Conservation (phyloP, 2,888 invertebrate genomes). For the Tupiocoris notatus region DNA sequence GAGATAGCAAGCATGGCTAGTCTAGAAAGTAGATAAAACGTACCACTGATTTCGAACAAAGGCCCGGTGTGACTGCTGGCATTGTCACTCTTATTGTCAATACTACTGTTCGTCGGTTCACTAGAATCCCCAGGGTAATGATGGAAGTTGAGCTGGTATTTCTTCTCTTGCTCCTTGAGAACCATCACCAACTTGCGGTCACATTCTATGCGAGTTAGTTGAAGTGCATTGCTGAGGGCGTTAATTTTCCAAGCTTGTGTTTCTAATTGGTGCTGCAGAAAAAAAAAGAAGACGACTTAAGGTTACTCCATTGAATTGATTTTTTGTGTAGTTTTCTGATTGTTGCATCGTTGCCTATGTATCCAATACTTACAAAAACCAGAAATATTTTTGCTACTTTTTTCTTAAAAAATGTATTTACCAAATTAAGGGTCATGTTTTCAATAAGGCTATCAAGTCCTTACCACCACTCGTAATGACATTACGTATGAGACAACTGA, state of each 20-base stretch:
- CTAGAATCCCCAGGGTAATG: slow-evolving; percentile 17
- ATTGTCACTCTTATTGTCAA: slow-evolving; percentile 47
- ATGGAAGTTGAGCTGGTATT: slow-evolving; percentile 30
- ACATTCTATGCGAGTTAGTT: slow-evolving; percentile 64
- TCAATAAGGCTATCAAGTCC: too few species aligned
- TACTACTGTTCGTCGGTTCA: slow-evolving; percentile 53
- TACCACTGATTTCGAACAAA: slow-evolving; percentile 22
- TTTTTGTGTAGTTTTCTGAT: too few species aligned
- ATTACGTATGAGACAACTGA: too few species aligned
- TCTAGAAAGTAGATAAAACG: too few species aligned
- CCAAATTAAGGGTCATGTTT: too few species aligned
- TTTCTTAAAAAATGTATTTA: too few species aligned
- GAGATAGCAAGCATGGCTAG: too few species aligned
- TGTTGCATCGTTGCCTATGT: too few species aligned
- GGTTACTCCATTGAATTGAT: too few species aligned
- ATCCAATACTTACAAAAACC: too few species aligned
- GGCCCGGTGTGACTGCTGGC: background rate
- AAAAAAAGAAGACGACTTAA: slow-evolving; percentile 58
- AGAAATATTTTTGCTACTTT: too few species aligned
- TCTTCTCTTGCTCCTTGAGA: slow-evolving; percentile 62
- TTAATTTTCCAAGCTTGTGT: slow-evolving; percentile 71
- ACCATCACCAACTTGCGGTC: slow-evolving; percentile 62
- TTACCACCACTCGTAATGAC: too few species aligned
- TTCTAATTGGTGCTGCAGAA: slow-evolving; percentile 66
- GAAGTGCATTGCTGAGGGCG: slow-evolving; percentile 65